These are phyloP conservation scores for Brenthis daphne DNA, from an alignment of 2,888 invertebrate genomes.

Conservation along the genomic window DNA sequence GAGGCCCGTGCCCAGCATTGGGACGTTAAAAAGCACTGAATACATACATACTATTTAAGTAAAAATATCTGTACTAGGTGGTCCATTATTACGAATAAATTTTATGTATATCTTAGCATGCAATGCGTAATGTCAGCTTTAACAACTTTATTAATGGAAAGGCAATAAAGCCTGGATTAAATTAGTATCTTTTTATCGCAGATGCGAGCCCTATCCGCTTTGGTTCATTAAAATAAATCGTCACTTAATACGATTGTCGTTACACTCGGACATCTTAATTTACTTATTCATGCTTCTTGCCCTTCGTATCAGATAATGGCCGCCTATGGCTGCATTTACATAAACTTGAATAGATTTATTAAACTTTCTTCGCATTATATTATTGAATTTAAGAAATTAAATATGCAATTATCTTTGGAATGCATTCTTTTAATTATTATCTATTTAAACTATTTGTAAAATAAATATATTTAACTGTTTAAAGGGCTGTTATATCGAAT, in stretches of 20 bases:
- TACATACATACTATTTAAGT: neutral
- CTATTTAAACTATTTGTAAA: neutral
- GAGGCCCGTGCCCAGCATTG: too few species aligned
- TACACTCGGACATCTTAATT: conserved; percentile 53
- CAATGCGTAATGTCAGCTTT: conserved; percentile 36
- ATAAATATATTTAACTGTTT: neutral
- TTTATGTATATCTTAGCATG: conserved; percentile 17
- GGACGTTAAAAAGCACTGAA: too few species aligned
- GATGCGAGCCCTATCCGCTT: conserved; percentile 44
- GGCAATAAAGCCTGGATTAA: conserved; percentile 55
- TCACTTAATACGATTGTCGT: conserved; percentile 53
- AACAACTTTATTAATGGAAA: conserved; percentile 54
- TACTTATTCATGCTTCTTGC: conserved; percentile 48
- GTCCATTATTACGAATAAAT: neutral
- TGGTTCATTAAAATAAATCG: conserved; percentile 57
- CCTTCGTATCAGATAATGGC: conserved; percentile 27
- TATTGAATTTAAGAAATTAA: conserved; percentile 3
- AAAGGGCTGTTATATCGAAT: neutral
- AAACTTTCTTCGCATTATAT: conserved; percentile 13
- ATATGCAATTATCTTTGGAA: neutral
- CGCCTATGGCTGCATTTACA: conserved; percentile 27
- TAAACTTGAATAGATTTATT: conserved; percentile 22
- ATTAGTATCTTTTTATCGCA: conserved; percentile 52
- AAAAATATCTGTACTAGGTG: conserved; percentile 13
- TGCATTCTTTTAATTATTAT: neutral